Evolutionary conservation across 2,888 invertebrate genomes (phyloP).

Genomic region (Acanthosoma haemorrhoidale): DNA sequence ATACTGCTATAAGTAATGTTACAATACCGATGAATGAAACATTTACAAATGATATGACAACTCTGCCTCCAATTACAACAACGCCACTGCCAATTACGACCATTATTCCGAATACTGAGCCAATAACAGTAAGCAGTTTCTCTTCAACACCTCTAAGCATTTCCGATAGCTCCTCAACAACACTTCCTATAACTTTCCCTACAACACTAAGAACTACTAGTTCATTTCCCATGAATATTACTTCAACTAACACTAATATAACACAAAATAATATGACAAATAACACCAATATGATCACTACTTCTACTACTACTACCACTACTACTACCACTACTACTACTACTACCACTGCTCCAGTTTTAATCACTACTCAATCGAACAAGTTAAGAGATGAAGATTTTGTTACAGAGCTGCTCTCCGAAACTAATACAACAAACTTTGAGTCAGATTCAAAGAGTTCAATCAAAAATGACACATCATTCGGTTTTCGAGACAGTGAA

Average conservation of each 20-base stretch:
- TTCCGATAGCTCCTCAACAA: not conserved
- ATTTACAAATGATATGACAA: too few relatives aligned
- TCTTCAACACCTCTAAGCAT: too few relatives aligned
- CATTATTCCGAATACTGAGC: not conserved
- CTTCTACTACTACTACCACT: slow-evolving; percentile 8
- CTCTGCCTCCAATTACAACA: not conserved
- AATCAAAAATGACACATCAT: slow-evolving; percentile 9
- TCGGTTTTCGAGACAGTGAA: not conserved
- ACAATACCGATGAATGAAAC: not conserved
- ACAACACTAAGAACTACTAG: too few relatives aligned
- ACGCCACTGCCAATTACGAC: not conserved
- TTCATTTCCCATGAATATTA: too few relatives aligned
- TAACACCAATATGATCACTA: not conserved
- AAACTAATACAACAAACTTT: slow-evolving; percentile 10
- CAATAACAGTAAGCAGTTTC: not conserved
- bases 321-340: not conserved
- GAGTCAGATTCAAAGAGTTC: not conserved
- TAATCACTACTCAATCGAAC: slow-evolving; percentile 15
- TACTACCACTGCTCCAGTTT: not conserved
- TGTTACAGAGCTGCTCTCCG: not conserved
- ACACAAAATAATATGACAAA: not conserved
- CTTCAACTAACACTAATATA: not conserved
- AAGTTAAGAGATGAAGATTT: slow-evolving; percentile 12
- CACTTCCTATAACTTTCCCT: too few relatives aligned
- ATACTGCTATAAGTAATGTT: not conserved